Evolutionary conservation across 2,888 invertebrate genomes (phyloP).

Genomic region (Caenorhabditis sp.): DNA sequence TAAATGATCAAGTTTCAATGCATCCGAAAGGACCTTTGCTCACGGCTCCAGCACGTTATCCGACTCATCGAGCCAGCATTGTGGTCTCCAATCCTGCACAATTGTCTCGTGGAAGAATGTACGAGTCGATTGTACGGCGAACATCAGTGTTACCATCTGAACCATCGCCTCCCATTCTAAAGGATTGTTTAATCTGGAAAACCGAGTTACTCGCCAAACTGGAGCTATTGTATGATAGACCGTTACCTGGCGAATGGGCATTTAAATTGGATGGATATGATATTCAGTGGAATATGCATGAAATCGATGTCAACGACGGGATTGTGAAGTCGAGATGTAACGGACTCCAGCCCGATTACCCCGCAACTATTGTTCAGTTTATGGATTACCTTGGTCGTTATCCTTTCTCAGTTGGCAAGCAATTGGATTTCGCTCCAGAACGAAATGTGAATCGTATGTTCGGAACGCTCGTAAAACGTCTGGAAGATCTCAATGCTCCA

Average conservation of each 20-base stretch:
- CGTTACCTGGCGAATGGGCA: conserved; percentile 37
- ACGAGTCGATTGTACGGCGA: conserved; percentile 57
- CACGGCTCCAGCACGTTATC: conserved; percentile 8
- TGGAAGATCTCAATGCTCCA: conserved; percentile 59
- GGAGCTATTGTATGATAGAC: conserved; percentile 6
- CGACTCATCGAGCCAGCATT: conserved; percentile 22
- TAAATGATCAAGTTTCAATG: conserved; percentile 26
- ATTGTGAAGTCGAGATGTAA: conserved; percentile 35
- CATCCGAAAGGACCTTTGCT: conserved; percentile 48
- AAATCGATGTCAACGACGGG: conserved; percentile 46
- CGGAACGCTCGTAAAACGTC: conserved; percentile 53
- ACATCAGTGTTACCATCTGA: conserved; percentile 33
- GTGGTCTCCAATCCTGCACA: conserved; percentile 14
- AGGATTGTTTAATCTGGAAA: conserved; percentile 49
- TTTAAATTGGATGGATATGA: conserved; percentile 48
- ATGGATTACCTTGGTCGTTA: conserved; percentile 60
- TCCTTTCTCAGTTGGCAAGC: conserved; percentile 45
- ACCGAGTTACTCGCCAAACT: conserved; percentile 19
- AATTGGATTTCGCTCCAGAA: conserved; percentile 18
- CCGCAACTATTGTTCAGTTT: conserved; percentile 48
- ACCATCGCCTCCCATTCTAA: background rate
- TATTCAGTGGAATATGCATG: conserved; percentile 49
- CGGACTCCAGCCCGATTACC: conserved; percentile 49
- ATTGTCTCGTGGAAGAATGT: conserved; percentile 48
- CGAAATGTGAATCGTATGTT: conserved; percentile 54